Base-by-base conservation (phyloP, 2,113 vertebrate genomes). In the Taxidea taxus region DNA sequence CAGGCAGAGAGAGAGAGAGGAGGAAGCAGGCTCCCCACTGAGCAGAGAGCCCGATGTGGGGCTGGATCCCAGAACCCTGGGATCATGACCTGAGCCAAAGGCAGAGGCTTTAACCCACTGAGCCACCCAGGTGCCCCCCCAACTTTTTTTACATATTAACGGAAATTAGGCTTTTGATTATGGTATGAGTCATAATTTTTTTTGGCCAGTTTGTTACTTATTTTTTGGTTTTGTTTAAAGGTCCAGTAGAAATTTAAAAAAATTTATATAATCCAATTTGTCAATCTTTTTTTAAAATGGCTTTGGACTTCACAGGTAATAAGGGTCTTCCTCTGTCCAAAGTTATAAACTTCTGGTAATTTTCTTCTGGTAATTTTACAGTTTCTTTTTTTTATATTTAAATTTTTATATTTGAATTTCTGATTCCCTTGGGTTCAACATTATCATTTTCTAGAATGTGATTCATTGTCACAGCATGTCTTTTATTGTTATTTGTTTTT, bases 401-500 rank as follows among this genome's bases (percentile, higher is more conserved):
- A n/a, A n/a, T n/a, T n/a, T 51, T 27, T 11, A 37, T 70, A 87
- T 91, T 93, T 96, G 47, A 88, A 70, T 95, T 87, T 94, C 66
- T 88, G 14, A 70, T 37, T 83, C 8, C 42, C 34, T 90, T n/a
- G 64, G 44, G 42, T 66, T 39, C 12, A 51, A 68, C 54, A 74
- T 60, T 83, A 56, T 77, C 31, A 66, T 70, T 83, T 85, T 70
- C 58, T 18, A 83, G 49, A 54, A 37, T 31, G 37, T 70, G 49
- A 94, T 37, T 91, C 75, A 87, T 54, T 94, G n/a, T 94, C 75
- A 47, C 74, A 77, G 27, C 74, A 77, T 47, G 7, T 18, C 47
- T 47, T 75, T 44, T 75, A 31, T 77, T 74, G 37, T 72, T 74
- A 74, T 25, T 74, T 75, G 42, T 47, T 47, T 77, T 77, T 29